phyloP scores from a whole-genome alignment of 2,113 vertebrate species.

The Mellivora capensis region DNA sequence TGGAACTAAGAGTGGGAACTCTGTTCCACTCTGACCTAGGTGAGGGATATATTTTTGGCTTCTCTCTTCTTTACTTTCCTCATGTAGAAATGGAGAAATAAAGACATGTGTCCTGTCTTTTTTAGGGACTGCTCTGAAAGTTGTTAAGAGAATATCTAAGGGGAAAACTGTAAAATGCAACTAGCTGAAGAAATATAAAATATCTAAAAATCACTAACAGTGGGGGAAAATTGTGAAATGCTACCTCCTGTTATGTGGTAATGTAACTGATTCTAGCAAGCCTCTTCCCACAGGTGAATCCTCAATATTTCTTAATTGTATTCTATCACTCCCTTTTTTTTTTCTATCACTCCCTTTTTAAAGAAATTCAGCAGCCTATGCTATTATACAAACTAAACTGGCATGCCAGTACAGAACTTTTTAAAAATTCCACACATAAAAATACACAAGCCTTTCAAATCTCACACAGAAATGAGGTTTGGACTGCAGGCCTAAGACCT shows the following conservation, averaged over 20 bases:
- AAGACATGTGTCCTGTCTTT: not conserved
- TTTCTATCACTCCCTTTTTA: not conserved
- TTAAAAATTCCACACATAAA: conserved; percentile 65
- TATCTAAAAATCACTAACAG: not conserved
- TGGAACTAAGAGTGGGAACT: not conserved
- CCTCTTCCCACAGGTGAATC: not conserved
- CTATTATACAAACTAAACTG: conserved; percentile 48
- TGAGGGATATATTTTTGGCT: not conserved
- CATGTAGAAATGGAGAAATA: not conserved
- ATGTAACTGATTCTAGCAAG: not conserved
- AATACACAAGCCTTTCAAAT: conserved; percentile 72
- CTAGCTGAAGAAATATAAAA: not conserved
- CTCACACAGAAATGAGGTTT: conserved; percentile 72
- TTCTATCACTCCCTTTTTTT: not conserved
- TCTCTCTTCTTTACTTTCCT: not conserved
- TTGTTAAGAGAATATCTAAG: not conserved
- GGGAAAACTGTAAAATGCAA: not conserved
- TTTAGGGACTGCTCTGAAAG: not conserved
- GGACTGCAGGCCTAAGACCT: conserved; percentile 44
- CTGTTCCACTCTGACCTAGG: not conserved
- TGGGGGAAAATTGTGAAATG: not conserved
- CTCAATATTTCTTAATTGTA: not conserved
- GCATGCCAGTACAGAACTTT: conserved; percentile 38
- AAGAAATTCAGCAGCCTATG: conserved; percentile 13
- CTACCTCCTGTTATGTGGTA: not conserved